Conservation (phyloP, 1,140 invertebrate genomes). For the Bombus turneri region DNA sequence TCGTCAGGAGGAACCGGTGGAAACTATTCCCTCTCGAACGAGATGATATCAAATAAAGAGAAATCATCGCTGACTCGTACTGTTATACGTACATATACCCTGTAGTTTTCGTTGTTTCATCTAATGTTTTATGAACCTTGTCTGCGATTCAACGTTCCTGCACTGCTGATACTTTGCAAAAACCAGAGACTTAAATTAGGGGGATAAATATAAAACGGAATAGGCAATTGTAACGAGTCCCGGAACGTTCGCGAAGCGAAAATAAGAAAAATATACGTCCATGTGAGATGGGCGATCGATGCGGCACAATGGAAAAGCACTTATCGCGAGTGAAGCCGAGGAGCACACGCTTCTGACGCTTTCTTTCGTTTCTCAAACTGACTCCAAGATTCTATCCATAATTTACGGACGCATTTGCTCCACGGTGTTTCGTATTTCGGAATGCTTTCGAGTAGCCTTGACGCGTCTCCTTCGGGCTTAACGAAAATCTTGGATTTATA, state of each 20-base stretch:
- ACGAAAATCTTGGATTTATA: slow-evolving; percentile 18
- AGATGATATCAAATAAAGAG: too few relatives aligned
- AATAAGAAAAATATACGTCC: neutral
- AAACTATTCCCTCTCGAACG: too few relatives aligned
- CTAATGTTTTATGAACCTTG: too few relatives aligned
- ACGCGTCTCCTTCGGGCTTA: neutral
- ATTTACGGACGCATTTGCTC: slow-evolving; percentile 6
- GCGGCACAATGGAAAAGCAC: slow-evolving; percentile 34
- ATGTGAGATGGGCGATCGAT: neutral
- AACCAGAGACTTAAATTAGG: too few relatives aligned
- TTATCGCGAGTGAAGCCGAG: slow-evolving; percentile 21
- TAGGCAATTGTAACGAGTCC: neutral
- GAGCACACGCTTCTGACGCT: neutral
- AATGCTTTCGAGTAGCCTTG: neutral
- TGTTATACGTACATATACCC: too few relatives aligned
- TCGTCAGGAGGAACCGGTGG: too few relatives aligned
- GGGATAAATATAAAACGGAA: too few relatives aligned
- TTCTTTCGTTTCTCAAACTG: slow-evolving; percentile 19
- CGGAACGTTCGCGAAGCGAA: neutral
- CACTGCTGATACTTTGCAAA: too few relatives aligned
- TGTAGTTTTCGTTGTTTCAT: too few relatives aligned
- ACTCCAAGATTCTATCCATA: slow-evolving; percentile 23
- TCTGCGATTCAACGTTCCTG: too few relatives aligned
- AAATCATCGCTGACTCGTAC: too few relatives aligned
- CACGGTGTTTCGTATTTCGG: neutral